phyloP scores from a whole-genome alignment of 2,113 vertebrate genomes.

The Numenius arquata region DNA sequence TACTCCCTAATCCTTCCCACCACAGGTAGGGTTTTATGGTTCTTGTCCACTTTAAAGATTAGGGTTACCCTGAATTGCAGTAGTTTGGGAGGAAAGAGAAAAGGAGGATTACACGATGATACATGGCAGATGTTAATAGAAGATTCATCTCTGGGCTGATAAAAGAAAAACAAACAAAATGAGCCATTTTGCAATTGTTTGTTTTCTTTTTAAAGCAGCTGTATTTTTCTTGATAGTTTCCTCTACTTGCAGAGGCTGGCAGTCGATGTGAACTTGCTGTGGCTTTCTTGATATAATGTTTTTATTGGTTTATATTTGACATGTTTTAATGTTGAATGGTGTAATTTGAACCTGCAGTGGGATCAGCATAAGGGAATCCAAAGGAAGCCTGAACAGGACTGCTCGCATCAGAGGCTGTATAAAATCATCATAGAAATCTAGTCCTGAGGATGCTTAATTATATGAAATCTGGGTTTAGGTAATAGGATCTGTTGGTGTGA shows the following conservation, averaged over 20 bases:
- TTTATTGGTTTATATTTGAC: background rate
- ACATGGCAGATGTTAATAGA: conserved; percentile 69
- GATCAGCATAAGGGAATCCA: background rate
- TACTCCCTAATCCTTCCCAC: conserved; percentile 73
- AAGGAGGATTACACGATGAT: conserved; percentile 70
- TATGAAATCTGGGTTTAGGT: background rate
- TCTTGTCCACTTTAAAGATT: conserved; percentile 83
- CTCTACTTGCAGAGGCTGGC: background rate
- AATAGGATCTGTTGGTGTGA: background rate
- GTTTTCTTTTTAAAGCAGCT: conserved; percentile 22
- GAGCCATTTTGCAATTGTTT: conserved; percentile 45
- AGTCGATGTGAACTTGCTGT: background rate
- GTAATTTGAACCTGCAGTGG: background rate
- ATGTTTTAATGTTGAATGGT: accelerated
- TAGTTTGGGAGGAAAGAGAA: conserved; percentile 50
- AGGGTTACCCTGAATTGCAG: conserved; percentile 69
- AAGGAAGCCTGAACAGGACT: background rate
- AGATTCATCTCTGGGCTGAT: conserved; percentile 47
- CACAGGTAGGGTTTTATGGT: conserved; percentile 77
- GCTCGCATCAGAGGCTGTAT: background rate
- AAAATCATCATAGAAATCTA: background rate
- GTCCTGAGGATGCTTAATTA: background rate
- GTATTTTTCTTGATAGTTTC: background rate
- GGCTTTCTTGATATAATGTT: background rate
- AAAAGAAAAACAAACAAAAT: conserved; percentile 55